phyloP scores from a whole-genome alignment of 2,797 vertebrate genomes.

The Pseudopleuronectes americanus region DNA sequence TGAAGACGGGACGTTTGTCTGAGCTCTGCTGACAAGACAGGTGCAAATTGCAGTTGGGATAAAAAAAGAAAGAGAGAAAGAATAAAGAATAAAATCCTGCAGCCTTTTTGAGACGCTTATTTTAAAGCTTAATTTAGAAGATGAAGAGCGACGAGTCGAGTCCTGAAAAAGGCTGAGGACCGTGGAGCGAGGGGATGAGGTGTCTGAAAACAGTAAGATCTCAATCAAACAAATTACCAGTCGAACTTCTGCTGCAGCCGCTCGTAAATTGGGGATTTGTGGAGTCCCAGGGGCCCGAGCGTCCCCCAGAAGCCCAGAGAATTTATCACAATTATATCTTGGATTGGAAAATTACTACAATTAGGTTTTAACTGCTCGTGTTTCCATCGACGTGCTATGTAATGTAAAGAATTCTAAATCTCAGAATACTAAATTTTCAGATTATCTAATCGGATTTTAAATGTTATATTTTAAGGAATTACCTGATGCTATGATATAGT shows the following conservation, averaged over 20 bases:
- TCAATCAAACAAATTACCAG: conserved; percentile 14
- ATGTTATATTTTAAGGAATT: no score
- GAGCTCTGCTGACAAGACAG: conserved; percentile 14
- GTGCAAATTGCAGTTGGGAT: conserved; percentile 30
- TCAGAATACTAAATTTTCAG: no score
- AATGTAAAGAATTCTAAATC: no score
- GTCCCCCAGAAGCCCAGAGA: no score
- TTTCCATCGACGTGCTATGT: no score
- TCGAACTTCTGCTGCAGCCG: no score
- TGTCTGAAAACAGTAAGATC: conserved; percentile 19
- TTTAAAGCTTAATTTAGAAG: conserved; percentile 14
- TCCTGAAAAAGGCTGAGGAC: not conserved
- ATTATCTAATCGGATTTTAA: no score
- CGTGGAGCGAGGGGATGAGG: conserved; percentile 19
- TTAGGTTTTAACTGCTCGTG: no score
- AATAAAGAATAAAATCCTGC: no score
- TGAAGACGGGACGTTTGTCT: not conserved
- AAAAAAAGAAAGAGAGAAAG: conserved; percentile 13
- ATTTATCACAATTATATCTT: no score
- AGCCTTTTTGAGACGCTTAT: no score
- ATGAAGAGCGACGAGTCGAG: conserved; percentile 7
- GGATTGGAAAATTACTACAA: not conserved
- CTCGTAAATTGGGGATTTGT: conserved; percentile 35
- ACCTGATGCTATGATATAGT: no score
- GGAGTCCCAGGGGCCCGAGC: conserved; percentile 9